Evolutionary conservation across 2,888 invertebrate genomes (phyloP).

Genomic region (Bimastos eiseni): DNA sequence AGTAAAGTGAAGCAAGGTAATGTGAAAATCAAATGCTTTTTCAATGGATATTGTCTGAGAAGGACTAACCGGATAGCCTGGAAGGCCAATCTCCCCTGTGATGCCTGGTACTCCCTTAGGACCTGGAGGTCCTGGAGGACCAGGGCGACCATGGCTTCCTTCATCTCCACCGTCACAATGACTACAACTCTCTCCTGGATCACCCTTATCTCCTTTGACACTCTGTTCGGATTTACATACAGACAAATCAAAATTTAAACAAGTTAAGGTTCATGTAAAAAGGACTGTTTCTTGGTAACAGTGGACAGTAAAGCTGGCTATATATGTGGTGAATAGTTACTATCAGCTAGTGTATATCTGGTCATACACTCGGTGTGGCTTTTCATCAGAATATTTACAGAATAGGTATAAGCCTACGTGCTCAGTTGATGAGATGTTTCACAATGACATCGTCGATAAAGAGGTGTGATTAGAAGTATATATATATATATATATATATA

Average conservation of each 20-base stretch:
- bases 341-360: background rate
- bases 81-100: slow-evolving; percentile 41
- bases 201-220: slow-evolving; percentile 30
- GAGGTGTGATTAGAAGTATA: too few species aligned
- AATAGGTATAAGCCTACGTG: background rate
- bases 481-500: too few species aligned
- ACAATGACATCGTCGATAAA: too few species aligned
- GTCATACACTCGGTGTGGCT: background rate
- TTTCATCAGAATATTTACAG: background rate
- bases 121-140: slow-evolving; percentile 32
- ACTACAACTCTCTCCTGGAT: slow-evolving; percentile 23
- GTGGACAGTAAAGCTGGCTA: background rate
- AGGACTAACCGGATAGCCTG: slow-evolving; percentile 40
- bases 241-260: background rate
- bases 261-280: background rate
- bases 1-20: background rate
- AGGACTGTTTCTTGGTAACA: background rate
- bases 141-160: background rate
- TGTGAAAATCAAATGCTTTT: background rate
- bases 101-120: slow-evolving; percentile 36
- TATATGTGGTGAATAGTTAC: background rate
- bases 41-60: background rate
- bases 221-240: background rate
- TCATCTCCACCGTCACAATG: background rate
- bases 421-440: background rate